Percentiles rank a stretch among this genome's conserved stretches.
phyloP scores from a whole-genome alignment of 2,797 vertebrate genomes.

The Centroberyx gerrardi region DNA sequence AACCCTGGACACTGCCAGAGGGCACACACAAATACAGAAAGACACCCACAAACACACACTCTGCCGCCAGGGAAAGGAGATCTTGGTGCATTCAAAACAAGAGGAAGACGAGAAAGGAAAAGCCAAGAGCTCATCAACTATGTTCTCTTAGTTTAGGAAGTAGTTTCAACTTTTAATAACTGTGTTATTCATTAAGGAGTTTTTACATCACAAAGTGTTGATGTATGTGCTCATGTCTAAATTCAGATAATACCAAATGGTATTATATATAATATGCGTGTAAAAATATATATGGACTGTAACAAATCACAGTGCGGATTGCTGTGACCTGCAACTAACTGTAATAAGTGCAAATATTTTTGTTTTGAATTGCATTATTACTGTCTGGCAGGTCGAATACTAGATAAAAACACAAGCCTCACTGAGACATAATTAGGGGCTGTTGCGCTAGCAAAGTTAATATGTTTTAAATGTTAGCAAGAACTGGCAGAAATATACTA shows the following conservation, averaged over 20 bases:
- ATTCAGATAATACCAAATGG: conserved; percentile 40
- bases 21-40: conserved; percentile 48
- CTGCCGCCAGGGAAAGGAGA: conserved; percentile 58
- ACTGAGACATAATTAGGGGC: conserved; percentile 78
- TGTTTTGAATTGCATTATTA: conserved; percentile 79
- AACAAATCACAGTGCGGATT: conserved; percentile 66
- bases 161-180: conserved; percentile 2
- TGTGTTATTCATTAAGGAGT: conserved; percentile 37
- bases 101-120: conserved; percentile 46
- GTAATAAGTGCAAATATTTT: conserved; percentile 73
- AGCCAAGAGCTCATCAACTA: conserved; percentile 55
- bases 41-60: conserved; percentile 41
- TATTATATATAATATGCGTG: conserved; percentile 49
- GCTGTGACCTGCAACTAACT: conserved; percentile 68
- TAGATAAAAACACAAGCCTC: conserved; percentile 73
- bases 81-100: conserved; percentile 64
- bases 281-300: conserved; percentile 66
- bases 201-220: conserved; percentile 21
- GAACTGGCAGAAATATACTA: conserved; percentile 83
- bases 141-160: conserved; percentile 43
- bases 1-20: conserved; percentile 72
- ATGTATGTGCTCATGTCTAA: conserved; percentile 31
- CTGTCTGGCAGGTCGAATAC: conserved; percentile 74
- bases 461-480: conserved; percentile 82
- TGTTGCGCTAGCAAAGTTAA: conserved; percentile 83